Conservation (phyloP, 2,888 invertebrate genomes). For the Cheilosia soror region DNA sequence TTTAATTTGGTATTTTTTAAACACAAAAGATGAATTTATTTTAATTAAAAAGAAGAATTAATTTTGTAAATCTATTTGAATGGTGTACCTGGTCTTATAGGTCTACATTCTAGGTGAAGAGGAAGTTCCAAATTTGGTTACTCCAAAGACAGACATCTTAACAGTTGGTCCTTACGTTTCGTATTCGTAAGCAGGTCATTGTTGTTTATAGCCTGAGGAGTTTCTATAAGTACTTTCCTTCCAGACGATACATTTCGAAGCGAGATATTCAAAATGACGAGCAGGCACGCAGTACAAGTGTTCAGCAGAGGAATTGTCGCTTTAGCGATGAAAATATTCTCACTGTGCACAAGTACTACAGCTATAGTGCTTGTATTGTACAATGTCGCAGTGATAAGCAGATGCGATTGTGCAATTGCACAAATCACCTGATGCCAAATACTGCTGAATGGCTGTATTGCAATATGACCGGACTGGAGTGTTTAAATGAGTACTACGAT, state of each 20-base stretch:
- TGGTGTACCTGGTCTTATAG: constrained; percentile 80
- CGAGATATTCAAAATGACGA: constrained; percentile 89
- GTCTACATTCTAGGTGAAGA: constrained; percentile 87
- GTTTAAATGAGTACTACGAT: constrained; percentile 86
- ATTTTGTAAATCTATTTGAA: too few species aligned
- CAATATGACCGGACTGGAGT: constrained; percentile 87
- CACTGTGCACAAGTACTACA: constrained; percentile 87
- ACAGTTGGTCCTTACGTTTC: constrained; percentile 86
- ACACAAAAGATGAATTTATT: too few species aligned
- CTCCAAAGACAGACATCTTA: constrained; percentile 86
- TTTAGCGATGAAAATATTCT: constrained; percentile 87
- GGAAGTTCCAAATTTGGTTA: constrained; percentile 89
- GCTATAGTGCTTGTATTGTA: constrained; percentile 89
- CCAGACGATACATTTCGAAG: constrained; percentile 85
- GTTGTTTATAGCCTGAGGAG: background rate
- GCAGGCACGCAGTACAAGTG: constrained; percentile 86
- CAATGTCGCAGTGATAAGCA: constrained; percentile 88
- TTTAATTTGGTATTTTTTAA: too few species aligned
- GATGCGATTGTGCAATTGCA: constrained; percentile 87
- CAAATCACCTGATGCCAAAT: constrained; percentile 88
- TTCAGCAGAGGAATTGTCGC: constrained; percentile 88
- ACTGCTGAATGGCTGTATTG: constrained; percentile 85
- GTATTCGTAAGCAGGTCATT: constrained; percentile 83
- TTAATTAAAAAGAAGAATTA: too few species aligned
- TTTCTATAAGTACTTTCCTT: background rate